Evolutionary conservation across 2,113 vertebrate genomes (phyloP).

Genomic region (Nannobrachium achirus): DNA sequence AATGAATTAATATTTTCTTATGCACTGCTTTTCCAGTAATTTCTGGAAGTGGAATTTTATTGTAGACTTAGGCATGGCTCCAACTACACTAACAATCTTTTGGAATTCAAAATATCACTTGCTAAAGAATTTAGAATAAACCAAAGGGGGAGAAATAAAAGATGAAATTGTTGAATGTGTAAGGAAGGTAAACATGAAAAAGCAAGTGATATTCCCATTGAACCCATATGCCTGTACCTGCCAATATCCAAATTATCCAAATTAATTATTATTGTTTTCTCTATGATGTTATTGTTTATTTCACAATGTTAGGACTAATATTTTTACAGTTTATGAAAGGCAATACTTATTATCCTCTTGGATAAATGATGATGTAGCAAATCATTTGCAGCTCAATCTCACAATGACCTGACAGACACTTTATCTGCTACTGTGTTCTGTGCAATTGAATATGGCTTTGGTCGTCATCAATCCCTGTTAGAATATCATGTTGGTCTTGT

Average conservation of each 20-base stretch:
- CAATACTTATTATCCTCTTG: constrained; percentile 73
- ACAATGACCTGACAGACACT: constrained; percentile 51
- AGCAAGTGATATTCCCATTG: not conserved
- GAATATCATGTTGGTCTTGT: constrained; percentile 39
- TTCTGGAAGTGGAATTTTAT: constrained; percentile 7
- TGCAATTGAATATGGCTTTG: constrained; percentile 68
- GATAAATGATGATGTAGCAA: constrained; percentile 78
- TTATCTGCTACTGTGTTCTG: constrained; percentile 66
- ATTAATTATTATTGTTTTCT: too few relatives aligned
- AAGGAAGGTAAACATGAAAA: constrained; percentile 12
- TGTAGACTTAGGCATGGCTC: not conserved
- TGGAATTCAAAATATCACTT: constrained; percentile 13
- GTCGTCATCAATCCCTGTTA: constrained; percentile 39
- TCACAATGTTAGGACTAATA: constrained; percentile 25
- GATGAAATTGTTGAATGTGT: too few relatives aligned
- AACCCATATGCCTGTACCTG: too few relatives aligned
- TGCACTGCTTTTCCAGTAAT: constrained; percentile 18
- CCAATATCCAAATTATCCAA: too few relatives aligned
- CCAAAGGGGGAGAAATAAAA: constrained; percentile 1
- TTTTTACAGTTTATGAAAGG: constrained; percentile 58
- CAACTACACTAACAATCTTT: not conserved
- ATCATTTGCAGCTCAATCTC: constrained; percentile 28
- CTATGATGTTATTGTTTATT: constrained; percentile 54
- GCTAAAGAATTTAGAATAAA: constrained; percentile 13
- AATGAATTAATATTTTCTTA: constrained; percentile 13